Percentiles rank a stretch among this genome's conserved stretches.
phyloP scores from a whole-genome alignment of 2,797 vertebrate species.

The Sebastolobus altivelis region DNA sequence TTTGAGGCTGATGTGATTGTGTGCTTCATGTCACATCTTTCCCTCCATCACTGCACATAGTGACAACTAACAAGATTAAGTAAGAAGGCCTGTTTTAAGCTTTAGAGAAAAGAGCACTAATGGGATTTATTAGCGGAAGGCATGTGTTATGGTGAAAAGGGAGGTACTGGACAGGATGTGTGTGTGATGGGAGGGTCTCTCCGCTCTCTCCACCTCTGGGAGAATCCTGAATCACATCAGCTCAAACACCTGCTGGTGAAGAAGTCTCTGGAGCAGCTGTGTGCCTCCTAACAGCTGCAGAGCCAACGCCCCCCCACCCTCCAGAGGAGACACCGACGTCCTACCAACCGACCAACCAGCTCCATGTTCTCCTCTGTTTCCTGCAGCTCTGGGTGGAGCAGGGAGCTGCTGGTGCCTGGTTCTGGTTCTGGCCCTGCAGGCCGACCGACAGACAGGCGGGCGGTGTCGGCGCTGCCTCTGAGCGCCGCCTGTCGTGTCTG shows the following conservation, averaged over 20 bases:
- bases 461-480: neutral
- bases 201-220: conserved; percentile 40
- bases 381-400: conserved; percentile 16
- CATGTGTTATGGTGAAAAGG: conserved; percentile 18
- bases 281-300: conserved; percentile 50
- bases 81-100: conserved; percentile 48
- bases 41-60: conserved; percentile 17
- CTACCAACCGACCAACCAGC: conserved; percentile 22
- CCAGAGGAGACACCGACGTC: conserved; percentile 16
- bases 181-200: conserved; percentile 10
- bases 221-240: conserved; percentile 52
- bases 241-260: conserved; percentile 58
- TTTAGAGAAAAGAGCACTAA: conserved; percentile 57
- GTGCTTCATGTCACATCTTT: conserved; percentile 30
- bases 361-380: conserved; percentile 10
- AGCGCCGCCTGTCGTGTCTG: conserved; percentile 6
- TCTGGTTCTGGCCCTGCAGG: conserved; percentile 24
- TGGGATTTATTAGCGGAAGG: conserved; percentile 52
- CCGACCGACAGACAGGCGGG: conserved; percentile 16
- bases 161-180: neutral
- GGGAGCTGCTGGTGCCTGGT: conserved; percentile 25
- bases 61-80: conserved; percentile 55
- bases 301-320: neutral
- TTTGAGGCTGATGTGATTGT: conserved; percentile 53
- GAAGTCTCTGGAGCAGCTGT: conserved; percentile 57